Percentiles rank a stretch among this genome's conserved stretches.
phyloP scores from a whole-genome alignment of 2,113 vertebrate species.

The Chaetorhynchus papuensis region DNA sequence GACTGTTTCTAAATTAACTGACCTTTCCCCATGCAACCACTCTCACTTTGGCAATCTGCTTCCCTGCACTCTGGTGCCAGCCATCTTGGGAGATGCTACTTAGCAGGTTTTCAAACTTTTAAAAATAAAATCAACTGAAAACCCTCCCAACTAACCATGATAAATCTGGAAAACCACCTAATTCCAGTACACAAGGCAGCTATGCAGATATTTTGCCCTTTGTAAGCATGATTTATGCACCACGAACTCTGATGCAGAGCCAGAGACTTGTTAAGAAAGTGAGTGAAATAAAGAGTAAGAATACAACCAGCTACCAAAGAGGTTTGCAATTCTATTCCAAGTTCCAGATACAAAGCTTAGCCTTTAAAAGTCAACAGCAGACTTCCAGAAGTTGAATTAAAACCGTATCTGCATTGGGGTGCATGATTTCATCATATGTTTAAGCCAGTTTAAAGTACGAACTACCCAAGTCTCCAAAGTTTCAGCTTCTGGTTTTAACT shows the following conservation, averaged over 20 bases:
- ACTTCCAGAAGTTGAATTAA: neutral
- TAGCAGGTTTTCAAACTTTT: neutral
- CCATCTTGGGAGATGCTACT: neutral
- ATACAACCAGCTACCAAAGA: neutral
- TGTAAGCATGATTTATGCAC: neutral
- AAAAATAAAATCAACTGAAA: neutral
- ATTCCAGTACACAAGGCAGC: neutral
- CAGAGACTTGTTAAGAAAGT: neutral
- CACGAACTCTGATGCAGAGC: neutral
- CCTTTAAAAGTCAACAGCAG: neutral
- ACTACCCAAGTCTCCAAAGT: neutral
- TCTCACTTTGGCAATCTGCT: neutral
- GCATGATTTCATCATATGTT: neutral
- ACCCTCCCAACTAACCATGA: neutral
- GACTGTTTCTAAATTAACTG: slow-evolving; percentile 4
- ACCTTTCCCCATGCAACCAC: neutral
- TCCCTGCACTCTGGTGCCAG: neutral
- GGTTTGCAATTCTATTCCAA: neutral
- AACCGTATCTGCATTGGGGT: neutral
- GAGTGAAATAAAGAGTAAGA: neutral
- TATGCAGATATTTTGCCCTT: neutral
- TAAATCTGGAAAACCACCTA: neutral
- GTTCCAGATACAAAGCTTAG: neutral
- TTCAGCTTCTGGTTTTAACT: neutral
- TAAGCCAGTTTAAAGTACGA: neutral